Conservation (phyloP, 2,113 vertebrate species). For the Prinia subflava region DNA sequence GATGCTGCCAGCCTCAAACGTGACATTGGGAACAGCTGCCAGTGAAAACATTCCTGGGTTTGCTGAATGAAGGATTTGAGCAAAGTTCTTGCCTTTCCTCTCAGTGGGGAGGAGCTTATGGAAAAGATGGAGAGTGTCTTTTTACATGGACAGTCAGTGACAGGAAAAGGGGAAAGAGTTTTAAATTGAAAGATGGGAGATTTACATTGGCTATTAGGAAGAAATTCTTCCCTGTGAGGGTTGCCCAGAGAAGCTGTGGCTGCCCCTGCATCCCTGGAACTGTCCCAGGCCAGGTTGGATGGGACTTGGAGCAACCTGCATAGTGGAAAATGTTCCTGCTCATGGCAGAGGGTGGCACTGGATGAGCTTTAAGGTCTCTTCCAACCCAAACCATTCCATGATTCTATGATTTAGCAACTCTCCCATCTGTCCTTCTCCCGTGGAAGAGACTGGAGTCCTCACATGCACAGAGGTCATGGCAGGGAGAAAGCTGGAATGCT, state of each 20-base stretch:
- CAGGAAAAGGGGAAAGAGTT: neutral
- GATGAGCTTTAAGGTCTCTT: neutral
- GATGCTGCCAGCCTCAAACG: rapidly evolving
- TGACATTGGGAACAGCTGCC: neutral
- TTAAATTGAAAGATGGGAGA: neutral
- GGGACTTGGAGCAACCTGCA: rapidly evolving
- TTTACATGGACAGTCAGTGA: neutral
- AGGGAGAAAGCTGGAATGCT: neutral
- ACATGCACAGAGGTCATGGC: neutral
- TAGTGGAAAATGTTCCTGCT: neutral
- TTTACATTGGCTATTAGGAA: neutral
- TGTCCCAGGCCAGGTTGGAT: rapidly evolving
- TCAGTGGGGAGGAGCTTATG: neutral
- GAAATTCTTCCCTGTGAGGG: neutral
- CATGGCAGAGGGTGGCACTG: neutral
- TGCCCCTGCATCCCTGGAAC: neutral
- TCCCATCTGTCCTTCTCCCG: neutral
- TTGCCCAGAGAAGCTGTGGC: neutral
- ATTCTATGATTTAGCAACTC: neutral
- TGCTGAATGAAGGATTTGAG: neutral
- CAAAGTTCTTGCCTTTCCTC: neutral
- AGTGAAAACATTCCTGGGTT: neutral
- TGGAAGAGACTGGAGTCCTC: neutral
- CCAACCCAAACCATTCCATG: neutral
- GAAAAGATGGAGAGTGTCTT: neutral